Evolutionary conservation across 1,140 invertebrate species (phyloP), one percentile per base, ranked within the genome.

Genomic region (Eupristina koningsbergeri): DNA sequence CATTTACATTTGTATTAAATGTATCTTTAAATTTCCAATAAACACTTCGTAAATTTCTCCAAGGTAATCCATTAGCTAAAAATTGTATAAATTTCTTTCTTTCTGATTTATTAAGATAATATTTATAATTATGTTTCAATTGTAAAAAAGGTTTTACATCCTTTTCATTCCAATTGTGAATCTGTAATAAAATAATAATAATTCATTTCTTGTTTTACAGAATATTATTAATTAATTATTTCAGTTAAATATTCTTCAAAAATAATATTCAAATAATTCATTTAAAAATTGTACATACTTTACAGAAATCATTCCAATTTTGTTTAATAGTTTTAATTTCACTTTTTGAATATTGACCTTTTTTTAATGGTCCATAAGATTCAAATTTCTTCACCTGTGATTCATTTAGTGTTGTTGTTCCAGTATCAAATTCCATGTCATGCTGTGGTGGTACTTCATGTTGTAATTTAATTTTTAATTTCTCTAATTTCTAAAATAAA

Each of bases 271-370:
- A 73, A 80, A 29, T 75, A 83, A 64, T 85, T 82, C 73, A 78
- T 64, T 74, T 85, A 83, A 61, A 76, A 79, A 67, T 84, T 19
- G 64, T 36, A 63, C n/a, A 74, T 87, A 90, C 91, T 36, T 91
- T 11, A 78, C 92, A 92, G 87, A 92, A 92, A 13, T n/a, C 36
- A 36, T 86, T 73, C 92, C 91, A 92, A 77, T 92, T 92, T n/a
- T 84, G 61, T 41, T 29, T 86, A 9, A 92, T 90, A 45, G 86
- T 88, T 63, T 87, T 45, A 85, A 92, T 89, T 85, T 92, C 92
- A 1, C 22, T n/a, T 26, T 50, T 3, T 8, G 88, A 81, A 86
- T 85, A 91, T 22, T 7, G 0, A 9, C 89, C 89, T 64, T 75
- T 88, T 86, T 88, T 89, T 9, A 92, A 78, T 50, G 85, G 79